A percentile compares a stretch with the other conserved stretches of the same genome.
Evolutionary conservation across 2,888 invertebrate genomes (phyloP).

Genomic region (Osmoderma eremita): DNA sequence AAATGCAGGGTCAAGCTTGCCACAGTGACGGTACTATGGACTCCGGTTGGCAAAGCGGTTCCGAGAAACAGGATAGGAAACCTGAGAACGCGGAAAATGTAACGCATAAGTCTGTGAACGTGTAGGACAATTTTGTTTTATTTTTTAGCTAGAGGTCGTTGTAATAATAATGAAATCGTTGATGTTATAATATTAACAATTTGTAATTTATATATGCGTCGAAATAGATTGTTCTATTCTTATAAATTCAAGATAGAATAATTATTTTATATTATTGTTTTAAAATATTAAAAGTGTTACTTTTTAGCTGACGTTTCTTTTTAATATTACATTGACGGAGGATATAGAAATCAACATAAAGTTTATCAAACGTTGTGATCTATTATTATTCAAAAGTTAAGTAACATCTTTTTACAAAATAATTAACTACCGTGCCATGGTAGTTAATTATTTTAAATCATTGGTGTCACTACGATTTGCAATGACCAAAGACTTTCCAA

Average conservation of each 20-base stretch:
- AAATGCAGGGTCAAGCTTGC: constrained; percentile 58
- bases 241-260: constrained; percentile 42
- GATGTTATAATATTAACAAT: constrained; percentile 35
- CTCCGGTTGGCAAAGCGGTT: constrained; percentile 76
- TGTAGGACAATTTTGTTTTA: constrained; percentile 47
- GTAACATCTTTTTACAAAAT: no score
- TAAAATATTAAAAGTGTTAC: constrained; percentile 41
- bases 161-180: constrained; percentile 36
- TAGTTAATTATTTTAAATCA: no score
- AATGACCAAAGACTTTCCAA: no score
- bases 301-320: constrained; percentile 2
- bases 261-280: constrained; percentile 44
- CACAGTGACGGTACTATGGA: constrained; percentile 70
- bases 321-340: no score
- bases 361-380: no score
- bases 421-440: no score
- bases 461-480: no score
- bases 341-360: no score
- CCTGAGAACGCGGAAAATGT: constrained; percentile 52
- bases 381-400: no score
- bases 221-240: constrained; percentile 44
- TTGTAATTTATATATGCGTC: constrained; percentile 41
- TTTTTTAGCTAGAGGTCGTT: constrained; percentile 30
- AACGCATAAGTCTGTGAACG: constrained; percentile 57
- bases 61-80: constrained; percentile 67